These are phyloP conservation scores for Cephalopachus bancanus DNA, from an alignment of 2,797 vertebrate species.

Conservation along the genomic window DNA sequence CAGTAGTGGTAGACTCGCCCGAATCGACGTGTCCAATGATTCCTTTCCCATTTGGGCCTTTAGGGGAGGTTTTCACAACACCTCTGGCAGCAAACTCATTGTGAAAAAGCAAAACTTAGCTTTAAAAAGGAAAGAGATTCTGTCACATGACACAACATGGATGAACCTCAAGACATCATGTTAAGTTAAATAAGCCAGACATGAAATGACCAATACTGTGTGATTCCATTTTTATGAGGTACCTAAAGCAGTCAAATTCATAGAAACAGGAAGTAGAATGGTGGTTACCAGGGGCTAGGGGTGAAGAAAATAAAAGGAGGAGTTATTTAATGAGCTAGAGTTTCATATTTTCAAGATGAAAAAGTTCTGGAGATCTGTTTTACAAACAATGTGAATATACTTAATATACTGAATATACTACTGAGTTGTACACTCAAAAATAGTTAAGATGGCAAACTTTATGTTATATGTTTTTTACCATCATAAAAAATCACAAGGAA, in stretches of 20 bases:
- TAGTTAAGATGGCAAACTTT: not conserved
- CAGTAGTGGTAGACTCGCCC: too few species aligned
- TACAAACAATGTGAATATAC: not conserved
- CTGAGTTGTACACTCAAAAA: not conserved
- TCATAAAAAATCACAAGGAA: not conserved
- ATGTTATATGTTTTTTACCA: not conserved
- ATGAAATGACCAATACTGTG: not conserved
- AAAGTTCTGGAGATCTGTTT: not conserved
- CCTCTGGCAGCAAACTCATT: too few species aligned
- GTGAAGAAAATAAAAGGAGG: not conserved
- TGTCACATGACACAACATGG: not conserved
- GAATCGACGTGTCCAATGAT: too few species aligned
- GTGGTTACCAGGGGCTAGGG: not conserved
- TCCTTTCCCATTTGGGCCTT: too few species aligned
- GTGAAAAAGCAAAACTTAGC: not conserved
- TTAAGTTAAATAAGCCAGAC: not conserved
- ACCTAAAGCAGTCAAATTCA: not conserved
- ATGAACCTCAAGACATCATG: not conserved
- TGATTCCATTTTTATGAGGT: not conserved
- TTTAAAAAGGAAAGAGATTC: not conserved
- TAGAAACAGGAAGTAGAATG: not conserved
- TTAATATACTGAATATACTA: too few species aligned
- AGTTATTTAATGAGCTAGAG: not conserved
- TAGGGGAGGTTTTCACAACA: too few species aligned
- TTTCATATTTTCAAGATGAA: not conserved